phyloP scores from a whole-genome alignment of 2,888 invertebrate species.

The Drosophila siamana region DNA sequence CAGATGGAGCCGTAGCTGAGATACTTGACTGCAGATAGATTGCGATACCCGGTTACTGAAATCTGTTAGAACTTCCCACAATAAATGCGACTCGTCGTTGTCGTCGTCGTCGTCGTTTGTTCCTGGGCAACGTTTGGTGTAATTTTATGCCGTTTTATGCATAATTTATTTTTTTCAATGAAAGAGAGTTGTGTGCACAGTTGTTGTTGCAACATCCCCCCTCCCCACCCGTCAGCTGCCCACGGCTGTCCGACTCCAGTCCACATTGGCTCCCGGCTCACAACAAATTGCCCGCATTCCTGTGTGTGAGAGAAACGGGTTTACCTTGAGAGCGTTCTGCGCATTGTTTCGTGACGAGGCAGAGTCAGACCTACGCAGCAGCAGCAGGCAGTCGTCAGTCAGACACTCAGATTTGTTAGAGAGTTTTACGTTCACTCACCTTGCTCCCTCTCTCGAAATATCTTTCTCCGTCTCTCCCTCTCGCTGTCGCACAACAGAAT shows the following conservation, averaged over 20 bases:
- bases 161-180: constrained; percentile 73
- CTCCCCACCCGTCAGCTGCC: background rate
- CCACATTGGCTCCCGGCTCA: background rate
- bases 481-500: too few relatives aligned
- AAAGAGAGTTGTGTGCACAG: constrained; percentile 40
- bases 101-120: constrained; percentile 43
- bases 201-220: too few relatives aligned
- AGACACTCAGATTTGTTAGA: background rate
- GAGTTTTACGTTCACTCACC: constrained; percentile 41
- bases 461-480: background rate
- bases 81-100: constrained; percentile 39
- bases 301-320: constrained; percentile 65
- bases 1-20: constrained; percentile 4
- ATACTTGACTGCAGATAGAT: constrained; percentile 4
- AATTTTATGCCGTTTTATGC: constrained; percentile 68
- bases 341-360: constrained; percentile 55
- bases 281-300: constrained; percentile 74
- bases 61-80: constrained; percentile 72
- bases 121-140: constrained; percentile 60
- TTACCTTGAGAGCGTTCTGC: constrained; percentile 53
- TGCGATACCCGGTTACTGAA: constrained; percentile 23
- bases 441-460: constrained; percentile 3
- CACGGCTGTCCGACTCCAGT: background rate
- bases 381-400: background rate
- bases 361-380: constrained; percentile 28